Conservation (phyloP, 2,113 vertebrate species). For the Pheucticus melanocephalus region DNA sequence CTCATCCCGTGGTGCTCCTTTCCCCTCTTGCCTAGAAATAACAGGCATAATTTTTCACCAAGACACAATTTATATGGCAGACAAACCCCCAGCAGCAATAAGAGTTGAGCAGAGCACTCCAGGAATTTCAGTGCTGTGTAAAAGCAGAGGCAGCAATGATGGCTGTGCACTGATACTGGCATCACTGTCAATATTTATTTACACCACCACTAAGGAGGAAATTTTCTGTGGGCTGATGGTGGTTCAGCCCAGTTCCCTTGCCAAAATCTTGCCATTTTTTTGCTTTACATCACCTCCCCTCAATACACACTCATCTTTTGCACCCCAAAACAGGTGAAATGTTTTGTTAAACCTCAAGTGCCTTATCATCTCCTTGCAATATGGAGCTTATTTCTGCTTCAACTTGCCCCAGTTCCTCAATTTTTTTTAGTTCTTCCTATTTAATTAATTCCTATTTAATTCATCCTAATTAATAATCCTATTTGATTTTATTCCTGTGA, state of each 20-base stretch:
- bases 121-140: neutral
- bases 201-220: neutral
- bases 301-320: neutral
- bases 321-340: neutral
- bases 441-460: neutral
- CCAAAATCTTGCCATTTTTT: neutral
- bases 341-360: neutral
- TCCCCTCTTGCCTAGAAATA: neutral
- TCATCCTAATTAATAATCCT: no score
- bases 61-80: neutral
- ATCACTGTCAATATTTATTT: neutral
- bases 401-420: neutral
- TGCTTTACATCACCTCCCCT: neutral
- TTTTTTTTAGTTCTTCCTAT: neutral
- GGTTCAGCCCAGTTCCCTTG: neutral
- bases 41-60: neutral
- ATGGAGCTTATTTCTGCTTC: neutral
- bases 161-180: neutral
- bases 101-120: neutral
- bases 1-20: neutral
- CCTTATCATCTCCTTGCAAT: neutral
- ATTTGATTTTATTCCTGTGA: neutral
- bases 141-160: neutral
- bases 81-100: neutral
- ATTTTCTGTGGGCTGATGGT: neutral